Evolutionary conservation across 2,797 vertebrate species (phyloP), one percentile per base, ranked within the genome.

Genomic region (Pygocentrus nattereri): DNA sequence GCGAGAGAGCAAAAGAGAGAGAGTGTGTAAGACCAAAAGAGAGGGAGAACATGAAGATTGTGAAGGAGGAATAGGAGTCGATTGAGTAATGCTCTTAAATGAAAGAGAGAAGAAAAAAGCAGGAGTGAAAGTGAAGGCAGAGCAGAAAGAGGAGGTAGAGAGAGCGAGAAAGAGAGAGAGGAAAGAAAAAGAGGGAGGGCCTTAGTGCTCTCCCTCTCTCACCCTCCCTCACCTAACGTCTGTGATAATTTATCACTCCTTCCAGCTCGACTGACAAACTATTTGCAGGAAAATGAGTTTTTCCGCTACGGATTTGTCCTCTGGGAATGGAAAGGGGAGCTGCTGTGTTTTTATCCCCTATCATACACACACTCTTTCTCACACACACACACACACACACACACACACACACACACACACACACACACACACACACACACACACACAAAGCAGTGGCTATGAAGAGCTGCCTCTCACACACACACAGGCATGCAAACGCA

Each of bases 211-310:
- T 89, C 86, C 82, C 56, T 88, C 27, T 87, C 89, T 92, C 91
- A 88, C 92, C 90, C 92, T 93, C 91, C 92, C 91, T 93, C 91
- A 93, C 92, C 92, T 91, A 92, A 91, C 90, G 93, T 93, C 93
- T 92, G 93, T 91, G 94, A 95, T 97, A 96, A 97, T 97, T 97
- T 96, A 97, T 97, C 95, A 95, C 96, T 96, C 92, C 94, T 96
- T 92, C 95, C 95, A 95, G 96, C 95, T 95, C 93, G 94, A 94
- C 95, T 97, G 96, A 97, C 96, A 97, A 97, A 97, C 96, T 96
- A 96, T 97, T 97, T 96, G 95, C 94, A 95, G 96, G 96, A 96
- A 97, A 97, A 97, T 97, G 95, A 97, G 96, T 96, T 96, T 96
- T 96, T 96, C 94, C 94, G 92, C 93, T 92, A 94, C 92, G 94